Evolutionary conservation across 2,797 vertebrate species (phyloP), one percentile per base, ranked within the genome.

Genomic region (Malacoraja senta): DNA sequence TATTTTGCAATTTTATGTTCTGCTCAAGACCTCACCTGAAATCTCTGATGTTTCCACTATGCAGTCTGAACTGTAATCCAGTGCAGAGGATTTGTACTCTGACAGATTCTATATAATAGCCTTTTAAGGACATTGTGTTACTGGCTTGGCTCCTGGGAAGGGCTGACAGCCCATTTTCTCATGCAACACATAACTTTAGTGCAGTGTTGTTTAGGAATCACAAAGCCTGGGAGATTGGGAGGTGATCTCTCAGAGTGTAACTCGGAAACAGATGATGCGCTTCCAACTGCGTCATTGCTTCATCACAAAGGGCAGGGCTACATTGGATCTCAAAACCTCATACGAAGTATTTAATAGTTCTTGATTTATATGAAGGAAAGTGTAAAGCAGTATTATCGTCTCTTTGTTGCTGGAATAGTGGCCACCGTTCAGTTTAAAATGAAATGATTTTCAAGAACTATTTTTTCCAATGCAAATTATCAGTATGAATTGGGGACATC

Each of bases 151-250:
- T 92, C 90, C 38, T 92, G 90, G 71, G 90, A 92, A 74, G 84
- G 63, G 63, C 21, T n/a, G 2, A 9, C n/a, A 88, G 24, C 3
- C 71, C 24, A 58, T 92, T 76, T 92, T 76, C 71, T 76, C 38
- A 92, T 71, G 90, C 44, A 74, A 92, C 76, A 71, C 71, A 92
- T 76, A 53, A 8, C 71, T 88, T 68, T 21, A 35, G 17, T 35
- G 63, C 61, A 68, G n/a, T 88, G 3, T 17, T 58, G 90, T 58
- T 91, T 15, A 92, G 58, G 9, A 91, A 32, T 19, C 38, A 53
- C 71, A 74, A 72, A 92, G 44, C 68, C 72, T 44, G 90, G 38
- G 71, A 92, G 71, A 24, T n/a, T 72, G 68, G 90, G 90, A 91
- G 90, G 90, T n/a, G 71, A 38, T 92, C 90, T 92, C 90, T 74